A percentile compares a stretch with the other conserved stretches of the same genome.
Conservation (phyloP, 2,797 vertebrate genomes). For the Coracias cyanogaster region DNA sequence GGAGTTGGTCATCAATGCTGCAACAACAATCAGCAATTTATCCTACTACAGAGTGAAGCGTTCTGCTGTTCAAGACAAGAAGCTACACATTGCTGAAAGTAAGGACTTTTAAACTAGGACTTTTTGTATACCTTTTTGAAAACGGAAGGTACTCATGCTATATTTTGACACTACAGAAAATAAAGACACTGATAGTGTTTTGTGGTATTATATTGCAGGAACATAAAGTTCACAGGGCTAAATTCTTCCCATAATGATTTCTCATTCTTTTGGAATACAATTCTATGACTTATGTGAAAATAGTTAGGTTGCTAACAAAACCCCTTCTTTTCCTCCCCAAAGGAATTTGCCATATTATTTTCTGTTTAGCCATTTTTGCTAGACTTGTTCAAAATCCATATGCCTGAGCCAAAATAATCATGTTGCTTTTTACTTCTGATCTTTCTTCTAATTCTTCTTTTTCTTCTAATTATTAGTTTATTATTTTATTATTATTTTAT, state of each 20-base stretch:
- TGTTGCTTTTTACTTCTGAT: background rate
- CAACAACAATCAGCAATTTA: slow-evolving; percentile 91
- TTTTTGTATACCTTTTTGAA: background rate
- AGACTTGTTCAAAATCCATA: background rate
- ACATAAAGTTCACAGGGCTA: background rate
- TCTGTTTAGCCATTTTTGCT: background rate
- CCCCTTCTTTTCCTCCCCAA: background rate
- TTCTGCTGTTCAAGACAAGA: slow-evolving; percentile 81
- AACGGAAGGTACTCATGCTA: background rate
- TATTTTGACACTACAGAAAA: background rate
- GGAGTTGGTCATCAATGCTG: slow-evolving; percentile 89
- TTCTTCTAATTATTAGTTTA: too few species aligned
- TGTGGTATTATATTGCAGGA: background rate
- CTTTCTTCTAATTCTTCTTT: too few species aligned
- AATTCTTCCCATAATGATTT: background rate
- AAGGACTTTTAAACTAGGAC: slow-evolving; percentile 62
- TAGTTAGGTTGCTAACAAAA: background rate
- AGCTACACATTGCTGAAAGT: slow-evolving; percentile 86
- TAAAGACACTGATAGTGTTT: background rate
- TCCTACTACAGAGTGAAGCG: slow-evolving; percentile 88
- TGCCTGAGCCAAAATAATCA: background rate
- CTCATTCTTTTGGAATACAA: background rate
- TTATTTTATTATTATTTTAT: too few species aligned
- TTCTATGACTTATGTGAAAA: background rate
- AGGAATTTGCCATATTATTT: background rate